Evolutionary conservation across 2,888 invertebrate genomes (phyloP), one percentile per base, ranked within the genome.

Genomic region (Pandemis cinnamomeana): DNA sequence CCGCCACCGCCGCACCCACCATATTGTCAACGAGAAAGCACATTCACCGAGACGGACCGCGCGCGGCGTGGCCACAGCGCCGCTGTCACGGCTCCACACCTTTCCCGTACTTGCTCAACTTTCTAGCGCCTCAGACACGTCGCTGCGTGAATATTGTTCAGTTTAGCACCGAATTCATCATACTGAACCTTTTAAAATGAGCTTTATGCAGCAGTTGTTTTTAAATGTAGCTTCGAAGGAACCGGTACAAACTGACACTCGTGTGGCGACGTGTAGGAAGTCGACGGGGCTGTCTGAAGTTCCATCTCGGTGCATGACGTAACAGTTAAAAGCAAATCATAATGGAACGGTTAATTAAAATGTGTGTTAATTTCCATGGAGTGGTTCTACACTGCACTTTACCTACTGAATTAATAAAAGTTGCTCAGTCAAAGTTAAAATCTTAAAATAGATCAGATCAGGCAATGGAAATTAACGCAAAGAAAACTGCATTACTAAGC

Each of bases 21-120:
- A 94, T 94, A 94, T 94, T 94, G 94, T 93, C 94, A 93, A 92
- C 87, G 84, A 82, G 72, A 83, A 88, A 88, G 86, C 86, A 80
- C 79, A 80, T 77, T 76, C 81, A 84, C 83, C 79, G 80, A 82
- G 82, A 82, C 66, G 81, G 58, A 20, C 20, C 0, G 0, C 20
- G 20, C 20, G 20, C 20, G 27, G 58, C 74, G 62, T 64, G 67
- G 7, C 58, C 10, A 42, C 15, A 8, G 13, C 55, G 20, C 15
- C 55, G 3, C n/a, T n/a, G n/a, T n/a, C 15, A 55, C 8, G 55
- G 8, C 6, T 13, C 36, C n/a, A 20, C 8, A 7, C 7, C 15
- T 4, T 27, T 58, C 27, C 20, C 53, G 7, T 20, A 7, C 15
- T n/a, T 8, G 8, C 15, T 5, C 11, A 55, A 27, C 58, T 58